phyloP scores from a whole-genome alignment of 2,113 vertebrate genomes.

The Myxocyprinus asiaticus region DNA sequence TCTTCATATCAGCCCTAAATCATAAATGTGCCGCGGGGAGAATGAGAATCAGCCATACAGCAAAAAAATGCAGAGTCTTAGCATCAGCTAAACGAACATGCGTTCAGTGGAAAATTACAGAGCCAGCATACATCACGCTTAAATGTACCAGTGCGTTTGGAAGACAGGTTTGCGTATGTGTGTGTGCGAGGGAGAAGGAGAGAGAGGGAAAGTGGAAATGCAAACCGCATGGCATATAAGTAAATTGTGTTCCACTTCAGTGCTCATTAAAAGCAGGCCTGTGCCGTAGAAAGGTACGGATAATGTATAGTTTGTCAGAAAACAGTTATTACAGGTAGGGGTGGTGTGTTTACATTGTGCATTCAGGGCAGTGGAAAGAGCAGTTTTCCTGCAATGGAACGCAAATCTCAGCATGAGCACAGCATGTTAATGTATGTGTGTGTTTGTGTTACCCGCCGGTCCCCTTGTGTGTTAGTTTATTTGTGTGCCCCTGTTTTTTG shows the following conservation, averaged over 20 bases:
- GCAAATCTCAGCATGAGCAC: constrained; percentile 10
- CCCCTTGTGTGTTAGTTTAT: constrained; percentile 29
- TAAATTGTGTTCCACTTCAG: constrained; percentile 5
- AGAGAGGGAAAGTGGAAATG: background rate
- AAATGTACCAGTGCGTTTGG: constrained; percentile 16
- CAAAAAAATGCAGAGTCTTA: constrained; percentile 45
- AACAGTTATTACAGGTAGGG: background rate
- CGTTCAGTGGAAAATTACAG: constrained; percentile 33
- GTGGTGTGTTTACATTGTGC: background rate
- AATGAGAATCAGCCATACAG: constrained; percentile 29
- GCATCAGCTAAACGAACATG: constrained; percentile 39
- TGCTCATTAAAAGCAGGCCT: constrained; percentile 38
- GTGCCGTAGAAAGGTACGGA: background rate
- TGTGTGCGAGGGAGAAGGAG: background rate
- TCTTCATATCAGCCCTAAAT: constrained; percentile 62
- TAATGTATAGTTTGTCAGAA: constrained; percentile 23
- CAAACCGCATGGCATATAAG: constrained; percentile 2
- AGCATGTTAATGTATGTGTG: constrained; percentile 6
- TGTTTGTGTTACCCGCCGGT: constrained; percentile 19
- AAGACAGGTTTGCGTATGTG: background rate
- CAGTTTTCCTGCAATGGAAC: background rate
- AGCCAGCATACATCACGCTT: constrained; percentile 24
- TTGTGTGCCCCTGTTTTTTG: background rate
- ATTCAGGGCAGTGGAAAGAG: background rate
- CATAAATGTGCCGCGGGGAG: constrained; percentile 49